Evolutionary conservation across 2,797 vertebrate genomes (phyloP).

Genomic region (Aldrovandia affinis): DNA sequence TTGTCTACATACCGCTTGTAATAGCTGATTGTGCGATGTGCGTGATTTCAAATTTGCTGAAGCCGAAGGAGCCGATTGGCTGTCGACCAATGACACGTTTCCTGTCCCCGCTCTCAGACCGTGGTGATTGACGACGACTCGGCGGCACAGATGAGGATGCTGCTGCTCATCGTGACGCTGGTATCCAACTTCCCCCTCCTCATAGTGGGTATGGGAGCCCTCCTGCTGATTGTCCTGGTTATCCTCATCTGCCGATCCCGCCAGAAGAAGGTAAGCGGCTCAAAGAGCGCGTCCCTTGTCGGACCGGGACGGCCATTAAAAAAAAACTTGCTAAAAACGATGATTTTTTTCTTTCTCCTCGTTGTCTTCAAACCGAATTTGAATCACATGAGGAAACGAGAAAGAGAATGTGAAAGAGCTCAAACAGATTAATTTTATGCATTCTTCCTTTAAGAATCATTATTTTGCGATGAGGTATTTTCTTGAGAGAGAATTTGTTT

Average conservation of each 20-base stretch:
- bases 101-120: constrained; percentile 62
- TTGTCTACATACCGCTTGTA: neutral
- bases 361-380: no score
- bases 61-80: neutral
- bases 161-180: constrained; percentile 74
- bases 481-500: no score
- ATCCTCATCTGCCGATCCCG: constrained; percentile 77
- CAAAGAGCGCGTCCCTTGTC: rapidly evolving
- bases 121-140: constrained; percentile 77
- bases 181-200: constrained; percentile 78
- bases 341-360: no score
- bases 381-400: no score
- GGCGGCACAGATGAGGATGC: constrained; percentile 72
- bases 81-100: neutral
- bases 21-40: neutral
- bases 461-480: no score
- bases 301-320: no score
- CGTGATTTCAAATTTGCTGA: neutral
- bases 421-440: no score
- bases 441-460: no score
- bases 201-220: constrained; percentile 75
- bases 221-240: constrained; percentile 75
- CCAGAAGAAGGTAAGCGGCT: constrained; percentile 74
- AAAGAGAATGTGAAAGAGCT: no score
- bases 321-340: no score